Base-by-base conservation (phyloP, 1,140 invertebrate genomes). In the Scaptomyza hsui region DNA sequence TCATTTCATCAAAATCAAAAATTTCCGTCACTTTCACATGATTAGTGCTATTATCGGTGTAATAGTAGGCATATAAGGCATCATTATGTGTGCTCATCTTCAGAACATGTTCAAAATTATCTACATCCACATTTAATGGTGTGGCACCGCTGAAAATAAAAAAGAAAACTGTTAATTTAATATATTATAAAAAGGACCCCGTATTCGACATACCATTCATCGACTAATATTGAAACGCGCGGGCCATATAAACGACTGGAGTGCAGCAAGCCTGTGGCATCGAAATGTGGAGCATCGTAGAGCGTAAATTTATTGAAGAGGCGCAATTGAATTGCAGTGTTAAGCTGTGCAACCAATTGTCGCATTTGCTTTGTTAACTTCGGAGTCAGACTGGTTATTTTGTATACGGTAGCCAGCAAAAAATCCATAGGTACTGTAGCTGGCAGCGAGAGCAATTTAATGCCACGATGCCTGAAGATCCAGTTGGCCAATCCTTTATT, bases 401-500 rank as follows among this genome's bases (percentile, higher is more conserved):
- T 90, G 24, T 32, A 96, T 57, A 96, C 94, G 39, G 96, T 96
- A 37, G 96, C 96, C 80, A 95, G 95, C 56, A 96, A 93, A 52
- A 98, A 95, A 91, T 98, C 97, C 45, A 95, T 95, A 6, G 97
- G 97, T 45, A 98, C 92, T 26, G 95, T 94, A 78, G 96, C 98
- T 0, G 97, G 97, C 29, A 98, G 92, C 53, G 95, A 95, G 10
- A 98, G 92, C 32, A 97, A 91, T 74, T 96, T 95, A 90, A 98
- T 94, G 26, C 96, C 95, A 68, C 94, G 93, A 77, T 97, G 95
- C 77, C 96, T 95, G 89, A 97, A 97, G 18, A 98, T 91, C 96
- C 97, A 98, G 92, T 97, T 98, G 26, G 97, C 93, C 24, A 98
- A 89, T 12, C 97, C 97, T 90, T 96, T 97, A 90, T 98, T 98